These are phyloP conservation scores for Parnassius apollo DNA, from an alignment of 2,888 invertebrate genomes.

Conservation along the genomic window DNA sequence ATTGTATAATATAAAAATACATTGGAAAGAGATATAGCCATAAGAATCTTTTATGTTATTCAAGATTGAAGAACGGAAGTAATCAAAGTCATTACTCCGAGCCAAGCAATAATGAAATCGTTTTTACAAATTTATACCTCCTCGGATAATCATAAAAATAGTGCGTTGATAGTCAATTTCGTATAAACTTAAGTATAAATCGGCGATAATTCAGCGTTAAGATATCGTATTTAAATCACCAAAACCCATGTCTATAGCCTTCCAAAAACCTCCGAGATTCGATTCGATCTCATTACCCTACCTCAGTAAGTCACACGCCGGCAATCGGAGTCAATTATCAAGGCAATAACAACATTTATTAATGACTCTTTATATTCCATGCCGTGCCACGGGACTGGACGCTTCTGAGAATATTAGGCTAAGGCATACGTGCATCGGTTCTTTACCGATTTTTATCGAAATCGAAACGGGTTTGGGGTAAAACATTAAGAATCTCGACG, in stretches of 20 bases:
- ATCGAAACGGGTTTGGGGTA: conserved; percentile 46
- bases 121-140: conserved; percentile 9
- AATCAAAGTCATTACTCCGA: not conserved
- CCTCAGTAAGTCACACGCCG: conserved; percentile 35
- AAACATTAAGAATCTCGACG: conserved; percentile 46
- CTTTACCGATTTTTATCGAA: conserved; percentile 53
- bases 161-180: conserved; percentile 12
- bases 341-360: conserved; percentile 44
- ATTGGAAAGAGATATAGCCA: no score
- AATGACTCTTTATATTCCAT: conserved; percentile 46
- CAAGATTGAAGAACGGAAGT: no score
- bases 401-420: conserved; percentile 41
- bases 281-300: conserved; percentile 33
- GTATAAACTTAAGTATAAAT: conserved; percentile 20
- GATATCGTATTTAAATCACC: conserved; percentile 25
- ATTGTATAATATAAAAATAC: no score
- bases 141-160: conserved; percentile 1
- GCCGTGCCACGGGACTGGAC: conserved; percentile 26
- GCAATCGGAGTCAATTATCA: conserved; percentile 44
- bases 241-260: conserved; percentile 12
- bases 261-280: conserved; percentile 1
- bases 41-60: no score
- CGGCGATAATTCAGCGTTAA: conserved; percentile 24
- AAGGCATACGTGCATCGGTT: conserved; percentile 46
- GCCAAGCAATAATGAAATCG: not conserved